A percentile compares a stretch with the other conserved stretches of the same genome.
Evolutionary conservation across 2,888 invertebrate genomes (phyloP).

Genomic region (Leptothorax acervorum): DNA sequence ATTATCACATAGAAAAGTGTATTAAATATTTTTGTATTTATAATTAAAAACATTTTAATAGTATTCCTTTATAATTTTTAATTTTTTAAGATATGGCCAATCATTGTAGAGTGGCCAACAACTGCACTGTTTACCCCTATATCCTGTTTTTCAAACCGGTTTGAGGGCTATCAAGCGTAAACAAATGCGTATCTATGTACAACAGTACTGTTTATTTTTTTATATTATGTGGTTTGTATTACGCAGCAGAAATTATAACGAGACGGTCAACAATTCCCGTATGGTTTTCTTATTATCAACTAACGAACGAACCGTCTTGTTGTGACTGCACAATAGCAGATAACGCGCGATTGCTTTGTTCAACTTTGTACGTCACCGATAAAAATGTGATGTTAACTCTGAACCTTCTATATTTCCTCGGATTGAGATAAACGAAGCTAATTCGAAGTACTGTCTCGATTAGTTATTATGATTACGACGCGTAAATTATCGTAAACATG

Average conservation of each 20-base stretch:
- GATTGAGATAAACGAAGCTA: not conserved
- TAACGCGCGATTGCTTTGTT: conserved; percentile 16
- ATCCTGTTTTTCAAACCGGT: not conserved
- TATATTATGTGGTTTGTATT: not conserved
- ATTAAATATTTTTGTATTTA: no score
- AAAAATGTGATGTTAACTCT: conserved; percentile 9
- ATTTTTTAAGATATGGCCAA: no score
- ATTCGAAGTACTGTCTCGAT: not conserved
- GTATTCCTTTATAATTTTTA: no score
- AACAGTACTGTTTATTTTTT: not conserved
- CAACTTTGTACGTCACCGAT: not conserved
- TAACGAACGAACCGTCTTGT: not conserved
- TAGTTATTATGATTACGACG: not conserved
- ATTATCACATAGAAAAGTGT: no score
- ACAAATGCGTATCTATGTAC: not conserved
- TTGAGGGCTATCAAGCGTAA: not conserved
- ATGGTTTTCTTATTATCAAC: not conserved
- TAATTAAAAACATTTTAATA: no score
- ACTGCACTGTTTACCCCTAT: no score
- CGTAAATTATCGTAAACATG: not conserved
- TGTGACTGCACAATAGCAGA: conserved; percentile 16
- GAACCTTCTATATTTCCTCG: not conserved
- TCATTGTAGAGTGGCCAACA: no score
- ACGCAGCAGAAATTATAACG: conserved; percentile 2
- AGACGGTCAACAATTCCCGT: not conserved